A percentile compares a stretch with the other conserved stretches of the same genome.
Evolutionary conservation across 2,797 vertebrate species (phyloP).

Genomic region (Cynodonichthys magdalenae): DNA sequence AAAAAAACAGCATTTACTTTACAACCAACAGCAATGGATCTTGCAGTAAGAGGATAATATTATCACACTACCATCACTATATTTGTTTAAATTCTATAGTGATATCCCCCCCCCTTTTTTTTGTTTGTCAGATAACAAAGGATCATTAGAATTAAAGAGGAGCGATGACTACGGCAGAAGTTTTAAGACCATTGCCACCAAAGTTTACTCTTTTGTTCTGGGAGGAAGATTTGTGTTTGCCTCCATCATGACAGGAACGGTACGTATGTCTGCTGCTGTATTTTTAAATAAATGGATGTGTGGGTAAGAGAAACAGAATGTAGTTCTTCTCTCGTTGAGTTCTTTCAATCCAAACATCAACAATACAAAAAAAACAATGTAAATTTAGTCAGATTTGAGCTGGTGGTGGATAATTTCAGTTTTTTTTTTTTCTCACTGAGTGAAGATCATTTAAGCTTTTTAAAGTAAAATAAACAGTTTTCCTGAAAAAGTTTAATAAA

Average conservation of each 20-base stretch:
- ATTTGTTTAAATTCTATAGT: not conserved
- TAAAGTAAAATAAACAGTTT: too few relatives aligned
- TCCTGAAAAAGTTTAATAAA: too few relatives aligned
- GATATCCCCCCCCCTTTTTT: not conserved
- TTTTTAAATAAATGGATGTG: not conserved
- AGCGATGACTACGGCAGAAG: slow-evolving; percentile 86
- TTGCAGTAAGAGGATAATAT: slow-evolving; percentile 85
- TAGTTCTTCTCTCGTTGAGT: too few relatives aligned
- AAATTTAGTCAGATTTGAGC: too few relatives aligned
- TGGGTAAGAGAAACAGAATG: too few relatives aligned
- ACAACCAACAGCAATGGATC: slow-evolving; percentile 88
- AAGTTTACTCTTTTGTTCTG: slow-evolving; percentile 91
- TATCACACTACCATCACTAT: not conserved
- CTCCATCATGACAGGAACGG: slow-evolving; percentile 91
- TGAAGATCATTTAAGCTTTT: too few relatives aligned
- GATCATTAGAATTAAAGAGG: slow-evolving; percentile 86
- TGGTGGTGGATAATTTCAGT: too few relatives aligned
- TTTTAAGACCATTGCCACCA: slow-evolving; percentile 86
- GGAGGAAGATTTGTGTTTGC: slow-evolving; percentile 92
- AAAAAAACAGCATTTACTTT: slow-evolving; percentile 86
- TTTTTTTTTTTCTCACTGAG: too few relatives aligned
- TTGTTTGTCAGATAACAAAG: slow-evolving; percentile 81
- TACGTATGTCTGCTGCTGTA: slow-evolving; percentile 46
- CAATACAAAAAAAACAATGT: too few relatives aligned
- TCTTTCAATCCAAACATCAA: too few relatives aligned